Conservation (phyloP, 2,113 vertebrate genomes). For the Pollachius pollachius region DNA sequence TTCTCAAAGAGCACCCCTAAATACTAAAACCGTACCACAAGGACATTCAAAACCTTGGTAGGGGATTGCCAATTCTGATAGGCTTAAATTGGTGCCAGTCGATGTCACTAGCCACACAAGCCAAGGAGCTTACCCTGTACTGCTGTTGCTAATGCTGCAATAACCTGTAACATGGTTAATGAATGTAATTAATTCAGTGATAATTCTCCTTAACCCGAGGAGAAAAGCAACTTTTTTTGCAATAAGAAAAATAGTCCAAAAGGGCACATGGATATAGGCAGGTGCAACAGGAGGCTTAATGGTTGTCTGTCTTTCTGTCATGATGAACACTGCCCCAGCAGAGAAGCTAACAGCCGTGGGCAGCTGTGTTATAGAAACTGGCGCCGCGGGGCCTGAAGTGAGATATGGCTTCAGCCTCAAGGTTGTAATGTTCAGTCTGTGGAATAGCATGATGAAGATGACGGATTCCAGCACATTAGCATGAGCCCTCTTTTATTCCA, state of each 20-base stretch:
- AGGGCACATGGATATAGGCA: neutral
- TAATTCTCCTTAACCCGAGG: too few relatives aligned
- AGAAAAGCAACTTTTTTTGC: too few relatives aligned
- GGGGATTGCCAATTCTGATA: too few relatives aligned
- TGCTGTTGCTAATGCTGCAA: too few relatives aligned
- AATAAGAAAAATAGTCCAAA: too few relatives aligned
- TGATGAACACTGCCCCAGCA: constrained; percentile 30
- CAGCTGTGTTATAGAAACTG: constrained; percentile 58
- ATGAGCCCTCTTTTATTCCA: constrained; percentile 26
- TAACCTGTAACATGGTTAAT: too few relatives aligned
- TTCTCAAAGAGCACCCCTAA: too few relatives aligned
- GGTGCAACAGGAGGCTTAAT: constrained; percentile 5
- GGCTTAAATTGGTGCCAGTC: too few relatives aligned
- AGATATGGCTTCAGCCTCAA: constrained; percentile 59
- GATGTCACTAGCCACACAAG: neutral
- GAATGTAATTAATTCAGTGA: too few relatives aligned
- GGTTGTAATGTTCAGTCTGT: constrained; percentile 61
- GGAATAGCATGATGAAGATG: constrained; percentile 63
- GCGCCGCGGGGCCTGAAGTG: constrained; percentile 49
- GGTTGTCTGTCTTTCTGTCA: neutral
- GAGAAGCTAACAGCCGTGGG: constrained; percentile 53
- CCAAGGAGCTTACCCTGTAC: too few relatives aligned
- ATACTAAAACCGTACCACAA: too few relatives aligned
- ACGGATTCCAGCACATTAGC: constrained; percentile 65
- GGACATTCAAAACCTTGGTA: too few relatives aligned